Evolutionary conservation across 2,888 invertebrate species (phyloP).

Genomic region (Lamellibrachia satsuma): DNA sequence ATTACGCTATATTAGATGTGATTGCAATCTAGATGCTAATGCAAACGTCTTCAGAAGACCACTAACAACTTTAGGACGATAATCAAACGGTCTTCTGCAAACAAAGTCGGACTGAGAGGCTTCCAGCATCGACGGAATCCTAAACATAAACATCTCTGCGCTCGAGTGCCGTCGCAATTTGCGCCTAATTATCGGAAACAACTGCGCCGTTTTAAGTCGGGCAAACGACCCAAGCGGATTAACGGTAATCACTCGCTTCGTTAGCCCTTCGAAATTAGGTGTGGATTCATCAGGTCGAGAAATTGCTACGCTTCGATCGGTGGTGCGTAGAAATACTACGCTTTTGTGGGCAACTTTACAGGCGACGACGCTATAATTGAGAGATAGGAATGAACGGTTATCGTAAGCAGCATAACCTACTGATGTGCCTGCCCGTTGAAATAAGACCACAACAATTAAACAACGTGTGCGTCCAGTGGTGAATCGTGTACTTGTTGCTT

Average conservation of each 20-base stretch:
- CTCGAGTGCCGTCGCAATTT: not conserved
- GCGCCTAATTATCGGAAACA: constrained; percentile 17
- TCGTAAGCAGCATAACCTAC: not conserved
- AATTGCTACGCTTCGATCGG: not conserved
- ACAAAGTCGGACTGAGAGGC: not conserved
- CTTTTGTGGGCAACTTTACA: not conserved
- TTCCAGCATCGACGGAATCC: not conserved
- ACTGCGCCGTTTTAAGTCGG: not conserved
- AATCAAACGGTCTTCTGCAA: not conserved
- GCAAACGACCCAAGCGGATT: not conserved
- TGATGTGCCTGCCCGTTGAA: too few species aligned
- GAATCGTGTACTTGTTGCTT: too few species aligned
- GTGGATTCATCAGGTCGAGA: constrained; percentile 1
- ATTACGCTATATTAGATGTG: not conserved
- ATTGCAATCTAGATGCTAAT: not conserved
- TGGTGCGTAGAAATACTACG: not conserved
- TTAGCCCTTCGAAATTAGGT: not conserved
- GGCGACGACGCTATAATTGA: not conserved
- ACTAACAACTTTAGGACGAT: not conserved
- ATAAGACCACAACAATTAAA: too few species aligned
- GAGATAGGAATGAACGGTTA: not conserved
- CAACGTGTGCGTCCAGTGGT: too few species aligned
- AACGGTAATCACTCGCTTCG: constrained; percentile 3
- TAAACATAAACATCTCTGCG: not conserved
- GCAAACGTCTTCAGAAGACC: not conserved